These are phyloP conservation scores for Colinus virginianus DNA, from an alignment of 2,113 vertebrate genomes.

Conservation along the genomic window DNA sequence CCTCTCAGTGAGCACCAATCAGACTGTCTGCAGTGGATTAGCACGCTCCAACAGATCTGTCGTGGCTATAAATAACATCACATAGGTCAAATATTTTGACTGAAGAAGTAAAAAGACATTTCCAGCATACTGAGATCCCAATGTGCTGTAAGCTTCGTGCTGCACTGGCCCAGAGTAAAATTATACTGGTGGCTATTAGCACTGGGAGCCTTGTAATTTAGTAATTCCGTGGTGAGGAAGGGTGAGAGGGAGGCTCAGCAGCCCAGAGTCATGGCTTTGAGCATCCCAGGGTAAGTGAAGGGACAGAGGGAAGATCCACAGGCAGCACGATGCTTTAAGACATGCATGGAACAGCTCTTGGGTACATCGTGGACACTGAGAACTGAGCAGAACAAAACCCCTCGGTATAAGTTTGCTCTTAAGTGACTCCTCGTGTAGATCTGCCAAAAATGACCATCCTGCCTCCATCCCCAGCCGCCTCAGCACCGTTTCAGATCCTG, in stretches of 20 bases:
- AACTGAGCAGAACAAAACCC: background rate
- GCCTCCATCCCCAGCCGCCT: background rate
- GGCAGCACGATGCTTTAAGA: background rate
- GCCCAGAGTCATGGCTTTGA: background rate
- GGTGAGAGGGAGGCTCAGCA: background rate
- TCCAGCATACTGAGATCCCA: background rate
- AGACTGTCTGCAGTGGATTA: background rate
- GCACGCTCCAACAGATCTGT: rapidly evolving
- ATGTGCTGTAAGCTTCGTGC: background rate
- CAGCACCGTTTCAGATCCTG: background rate
- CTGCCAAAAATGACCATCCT: background rate
- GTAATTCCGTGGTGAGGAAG: background rate
- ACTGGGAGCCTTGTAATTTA: background rate
- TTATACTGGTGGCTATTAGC: background rate
- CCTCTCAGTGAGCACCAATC: background rate
- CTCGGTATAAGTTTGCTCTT: background rate
- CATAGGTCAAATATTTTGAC: background rate
- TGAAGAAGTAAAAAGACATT: background rate
- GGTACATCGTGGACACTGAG: background rate
- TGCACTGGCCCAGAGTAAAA: background rate
- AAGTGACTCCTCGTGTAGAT: background rate
- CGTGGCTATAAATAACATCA: background rate
- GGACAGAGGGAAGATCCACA: rapidly evolving
- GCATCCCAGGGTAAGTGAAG: background rate
- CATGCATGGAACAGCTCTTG: rapidly evolving